Percentiles rank a stretch among this genome's conserved stretches.
These are phyloP conservation scores for Acomys russatus DNA, from an alignment of 2,797 vertebrate genomes.

Conservation along the genomic window DNA sequence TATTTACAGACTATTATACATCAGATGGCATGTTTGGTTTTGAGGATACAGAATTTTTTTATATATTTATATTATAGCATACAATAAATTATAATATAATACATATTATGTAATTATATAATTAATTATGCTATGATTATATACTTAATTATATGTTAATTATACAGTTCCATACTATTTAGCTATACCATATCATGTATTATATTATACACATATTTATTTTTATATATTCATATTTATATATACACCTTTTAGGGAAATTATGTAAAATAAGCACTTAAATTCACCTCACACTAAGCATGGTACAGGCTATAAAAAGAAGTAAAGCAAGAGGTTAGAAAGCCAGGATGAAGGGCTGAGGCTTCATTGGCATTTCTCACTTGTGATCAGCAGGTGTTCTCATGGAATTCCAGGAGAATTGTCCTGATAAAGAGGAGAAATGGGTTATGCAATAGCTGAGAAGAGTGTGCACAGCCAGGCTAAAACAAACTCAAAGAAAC, in stretches of 20 bases:
- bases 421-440: background rate
- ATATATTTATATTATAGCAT: background rate
- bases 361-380: background rate
- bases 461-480: background rate
- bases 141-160: too few relatives aligned
- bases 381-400: background rate
- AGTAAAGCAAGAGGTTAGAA: background rate
- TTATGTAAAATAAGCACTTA: constrained; percentile 52
- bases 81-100: background rate
- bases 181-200: background rate
- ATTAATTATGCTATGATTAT: too few relatives aligned
- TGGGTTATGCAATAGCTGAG: background rate
- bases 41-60: constrained; percentile 32
- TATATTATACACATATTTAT: background rate
- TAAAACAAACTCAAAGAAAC: background rate
- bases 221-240: too few relatives aligned
- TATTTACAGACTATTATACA: background rate
- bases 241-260: background rate
- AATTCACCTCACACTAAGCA: background rate
- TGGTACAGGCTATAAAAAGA: background rate
- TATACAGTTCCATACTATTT: too few relatives aligned
- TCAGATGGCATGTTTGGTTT: background rate
- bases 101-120: too few relatives aligned
- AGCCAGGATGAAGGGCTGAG: background rate
- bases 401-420: background rate